A percentile compares a stretch with the other conserved stretches of the same genome.
These are phyloP conservation scores for Microtus pennsylvanicus DNA, from an alignment of 2,113 vertebrate species.

Conservation along the genomic window DNA sequence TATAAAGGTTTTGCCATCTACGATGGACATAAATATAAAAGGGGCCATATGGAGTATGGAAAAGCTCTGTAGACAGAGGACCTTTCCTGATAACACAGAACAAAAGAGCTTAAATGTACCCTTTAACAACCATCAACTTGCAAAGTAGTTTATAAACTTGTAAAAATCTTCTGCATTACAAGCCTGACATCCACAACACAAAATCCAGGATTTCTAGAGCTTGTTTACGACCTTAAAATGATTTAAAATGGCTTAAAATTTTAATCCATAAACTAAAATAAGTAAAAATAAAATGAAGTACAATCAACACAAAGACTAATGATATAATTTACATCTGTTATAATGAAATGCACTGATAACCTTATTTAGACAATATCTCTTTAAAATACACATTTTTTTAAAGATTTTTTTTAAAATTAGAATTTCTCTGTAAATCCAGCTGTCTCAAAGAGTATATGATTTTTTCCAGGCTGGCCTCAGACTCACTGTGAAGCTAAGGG, in stretches of 20 bases:
- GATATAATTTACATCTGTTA: not conserved
- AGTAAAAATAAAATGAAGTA: conserved; percentile 51
- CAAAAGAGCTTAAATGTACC: not conserved
- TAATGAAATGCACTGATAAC: not conserved
- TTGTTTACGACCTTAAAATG: conserved; percentile 52
- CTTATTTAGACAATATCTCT: not conserved
- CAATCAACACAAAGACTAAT: conserved; percentile 42
- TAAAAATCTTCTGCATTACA: conserved; percentile 21
- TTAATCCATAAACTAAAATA: conserved; percentile 22
- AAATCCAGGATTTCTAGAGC: not conserved
- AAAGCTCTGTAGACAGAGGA: not conserved
- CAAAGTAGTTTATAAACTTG: not conserved
- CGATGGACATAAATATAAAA: conserved; percentile 34
- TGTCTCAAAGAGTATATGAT: not conserved
- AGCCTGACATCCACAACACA: not conserved
- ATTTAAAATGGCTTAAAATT: conserved; percentile 35
- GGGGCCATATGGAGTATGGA: not conserved
- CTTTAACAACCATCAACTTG: not conserved
- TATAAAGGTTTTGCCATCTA: conserved; percentile 14
- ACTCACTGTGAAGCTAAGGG: not conserved
- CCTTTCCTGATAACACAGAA: not conserved
- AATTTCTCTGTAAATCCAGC: not conserved
- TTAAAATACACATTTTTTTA: not conserved
- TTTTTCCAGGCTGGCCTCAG: not conserved
- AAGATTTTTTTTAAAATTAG: not conserved